A percentile compares a stretch with the other conserved stretches of the same genome.
Conservation (phyloP, 2,113 vertebrate species). For the Candoia aspera region DNA sequence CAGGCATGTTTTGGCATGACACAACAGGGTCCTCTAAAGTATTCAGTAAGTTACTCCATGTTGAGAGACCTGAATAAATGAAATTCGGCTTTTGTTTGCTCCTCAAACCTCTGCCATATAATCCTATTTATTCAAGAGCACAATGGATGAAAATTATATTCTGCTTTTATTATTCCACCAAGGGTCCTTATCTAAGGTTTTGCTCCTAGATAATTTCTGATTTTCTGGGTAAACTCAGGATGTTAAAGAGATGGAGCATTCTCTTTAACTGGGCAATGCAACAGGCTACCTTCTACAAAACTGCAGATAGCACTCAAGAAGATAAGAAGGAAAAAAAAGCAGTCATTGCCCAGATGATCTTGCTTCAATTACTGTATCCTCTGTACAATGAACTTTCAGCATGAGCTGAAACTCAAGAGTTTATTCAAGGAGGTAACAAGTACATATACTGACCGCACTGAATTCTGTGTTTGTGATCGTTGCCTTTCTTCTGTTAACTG, state of each 20-base stretch:
- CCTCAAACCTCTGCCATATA: not conserved
- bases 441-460: not conserved
- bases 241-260: not conserved
- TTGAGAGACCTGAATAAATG: not conserved
- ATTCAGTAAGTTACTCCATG: not conserved
- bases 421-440: not conserved
- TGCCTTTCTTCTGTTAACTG: not conserved
- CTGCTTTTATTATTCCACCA: not conserved
- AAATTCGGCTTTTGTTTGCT: not conserved
- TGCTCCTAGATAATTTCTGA: not conserved
- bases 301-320: not conserved
- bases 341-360: not conserved
- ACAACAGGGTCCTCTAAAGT: not conserved
- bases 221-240: not conserved
- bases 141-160: not conserved
- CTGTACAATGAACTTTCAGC: not conserved
- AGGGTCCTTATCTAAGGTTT: not conserved
- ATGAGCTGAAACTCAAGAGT: not conserved
- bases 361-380: not conserved
- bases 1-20: not conserved
- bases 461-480: not conserved
- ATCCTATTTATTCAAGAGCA: not conserved
- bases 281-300: not conserved
- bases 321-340: not conserved
- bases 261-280: not conserved